Evolutionary conservation across 2,888 invertebrate species (phyloP).

Genomic region (Colostygia pectinataria): DNA sequence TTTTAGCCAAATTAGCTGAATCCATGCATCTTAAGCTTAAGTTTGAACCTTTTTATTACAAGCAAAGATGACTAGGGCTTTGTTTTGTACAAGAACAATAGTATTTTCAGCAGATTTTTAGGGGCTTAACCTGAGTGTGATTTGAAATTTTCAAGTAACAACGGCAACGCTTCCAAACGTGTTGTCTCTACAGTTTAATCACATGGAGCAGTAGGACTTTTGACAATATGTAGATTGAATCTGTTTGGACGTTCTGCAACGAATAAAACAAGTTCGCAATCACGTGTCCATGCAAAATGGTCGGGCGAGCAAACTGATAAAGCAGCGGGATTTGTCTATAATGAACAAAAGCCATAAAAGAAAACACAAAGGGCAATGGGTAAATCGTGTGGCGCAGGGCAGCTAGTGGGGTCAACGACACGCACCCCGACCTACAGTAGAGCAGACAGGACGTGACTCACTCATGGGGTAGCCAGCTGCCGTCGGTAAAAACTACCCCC

Average conservation of each 20-base stretch:
- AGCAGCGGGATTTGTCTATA: constrained; percentile 54
- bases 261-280: constrained; percentile 24
- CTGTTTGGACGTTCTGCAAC: background rate
- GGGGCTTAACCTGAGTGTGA: no score
- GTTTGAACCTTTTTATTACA: background rate
- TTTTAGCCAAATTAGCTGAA: constrained; percentile 1
- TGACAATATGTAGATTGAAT: background rate
- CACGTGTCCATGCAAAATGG: constrained; percentile 57
- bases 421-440: constrained; percentile 76
- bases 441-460: constrained; percentile 80
- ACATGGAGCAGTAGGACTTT: background rate
- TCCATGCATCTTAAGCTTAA: background rate
- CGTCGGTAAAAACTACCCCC: constrained; percentile 77
- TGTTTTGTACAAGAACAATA: no score
- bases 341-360: constrained; percentile 66
- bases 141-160: no score
- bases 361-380: constrained; percentile 74
- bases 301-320: constrained; percentile 51
- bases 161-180: no score
- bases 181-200: background rate
- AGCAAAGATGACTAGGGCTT: background rate
- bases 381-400: constrained; percentile 74
- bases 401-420: constrained; percentile 79
- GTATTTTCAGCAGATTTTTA: no score
- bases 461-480: constrained; percentile 80